Evolutionary conservation across 2,113 vertebrate species (phyloP).

Genomic region (Vidua chalybeata): DNA sequence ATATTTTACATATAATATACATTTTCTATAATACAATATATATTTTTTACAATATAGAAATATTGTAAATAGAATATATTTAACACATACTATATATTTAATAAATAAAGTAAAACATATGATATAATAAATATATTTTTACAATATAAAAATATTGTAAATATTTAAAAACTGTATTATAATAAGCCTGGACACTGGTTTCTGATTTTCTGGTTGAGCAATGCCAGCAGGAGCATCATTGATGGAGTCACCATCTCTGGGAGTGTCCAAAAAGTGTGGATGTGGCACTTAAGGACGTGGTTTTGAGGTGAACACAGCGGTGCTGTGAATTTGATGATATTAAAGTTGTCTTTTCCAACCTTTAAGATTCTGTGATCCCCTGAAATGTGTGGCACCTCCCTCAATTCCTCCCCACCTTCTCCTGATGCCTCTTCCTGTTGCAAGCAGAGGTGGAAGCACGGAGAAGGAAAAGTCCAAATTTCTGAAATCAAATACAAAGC

Average conservation of each 20-base stretch:
- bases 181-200: background rate
- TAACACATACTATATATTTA: background rate
- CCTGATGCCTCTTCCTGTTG: background rate
- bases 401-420: background rate
- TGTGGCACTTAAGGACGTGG: background rate
- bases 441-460: fast-evolving
- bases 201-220: background rate
- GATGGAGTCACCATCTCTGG: background rate
- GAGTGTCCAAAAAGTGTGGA: background rate
- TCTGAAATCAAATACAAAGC: fast-evolving
- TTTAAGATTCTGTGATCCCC: background rate
- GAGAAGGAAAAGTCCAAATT: background rate
- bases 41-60: background rate
- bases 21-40: background rate
- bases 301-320: background rate
- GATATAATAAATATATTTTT: too few relatives aligned
- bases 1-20: background rate
- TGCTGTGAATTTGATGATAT: background rate
- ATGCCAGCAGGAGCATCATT: background rate
- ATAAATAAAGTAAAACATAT: too few relatives aligned
- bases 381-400: background rate
- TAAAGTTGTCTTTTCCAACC: background rate
- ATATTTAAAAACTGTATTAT: background rate
- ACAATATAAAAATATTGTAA: too few relatives aligned
- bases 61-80: background rate